These are phyloP conservation scores for Agrochola circellaris DNA, from an alignment of 2,888 invertebrate species.

Conservation along the genomic window DNA sequence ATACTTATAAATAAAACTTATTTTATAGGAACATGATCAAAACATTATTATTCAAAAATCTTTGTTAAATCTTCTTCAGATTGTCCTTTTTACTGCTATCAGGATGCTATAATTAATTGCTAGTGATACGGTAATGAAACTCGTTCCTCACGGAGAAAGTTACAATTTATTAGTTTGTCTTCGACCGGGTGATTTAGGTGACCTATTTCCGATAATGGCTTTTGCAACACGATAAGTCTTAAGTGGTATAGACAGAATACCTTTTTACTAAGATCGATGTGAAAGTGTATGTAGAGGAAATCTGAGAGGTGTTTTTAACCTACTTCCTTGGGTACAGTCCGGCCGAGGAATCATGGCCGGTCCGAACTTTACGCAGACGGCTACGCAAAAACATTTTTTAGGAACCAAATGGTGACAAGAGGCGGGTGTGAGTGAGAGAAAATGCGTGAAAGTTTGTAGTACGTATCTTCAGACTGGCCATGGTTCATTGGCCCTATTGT, in stretches of 20 bases:
- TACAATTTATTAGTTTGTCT: slow-evolving; percentile 63
- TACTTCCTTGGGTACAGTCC: neutral
- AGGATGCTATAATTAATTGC: slow-evolving; percentile 49
- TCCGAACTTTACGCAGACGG: neutral
- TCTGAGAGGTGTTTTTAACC: slow-evolving; percentile 13
- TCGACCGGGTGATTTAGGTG: slow-evolving; percentile 54
- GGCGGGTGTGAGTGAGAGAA: too few species aligned
- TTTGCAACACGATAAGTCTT: slow-evolving; percentile 59
- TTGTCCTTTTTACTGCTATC: slow-evolving; percentile 21
- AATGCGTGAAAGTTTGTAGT: neutral
- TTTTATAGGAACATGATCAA: too few species aligned
- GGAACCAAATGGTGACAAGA: too few species aligned
- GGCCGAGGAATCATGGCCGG: neutral
- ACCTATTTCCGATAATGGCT: slow-evolving; percentile 62
- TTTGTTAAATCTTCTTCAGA: neutral
- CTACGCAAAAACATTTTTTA: too few species aligned
- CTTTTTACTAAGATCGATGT: slow-evolving; percentile 43
- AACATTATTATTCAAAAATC: neutral
- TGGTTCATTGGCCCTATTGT: neutral
- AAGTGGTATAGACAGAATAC: slow-evolving; percentile 47
- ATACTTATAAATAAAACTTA: too few species aligned
- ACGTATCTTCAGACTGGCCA: neutral
- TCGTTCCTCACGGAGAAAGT: slow-evolving; percentile 46
- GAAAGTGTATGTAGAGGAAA: slow-evolving; percentile 21
- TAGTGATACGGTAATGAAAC: slow-evolving; percentile 60